phyloP scores from a whole-genome alignment of 2,797 vertebrate genomes.

The Sarcoramphus papa region DNA sequence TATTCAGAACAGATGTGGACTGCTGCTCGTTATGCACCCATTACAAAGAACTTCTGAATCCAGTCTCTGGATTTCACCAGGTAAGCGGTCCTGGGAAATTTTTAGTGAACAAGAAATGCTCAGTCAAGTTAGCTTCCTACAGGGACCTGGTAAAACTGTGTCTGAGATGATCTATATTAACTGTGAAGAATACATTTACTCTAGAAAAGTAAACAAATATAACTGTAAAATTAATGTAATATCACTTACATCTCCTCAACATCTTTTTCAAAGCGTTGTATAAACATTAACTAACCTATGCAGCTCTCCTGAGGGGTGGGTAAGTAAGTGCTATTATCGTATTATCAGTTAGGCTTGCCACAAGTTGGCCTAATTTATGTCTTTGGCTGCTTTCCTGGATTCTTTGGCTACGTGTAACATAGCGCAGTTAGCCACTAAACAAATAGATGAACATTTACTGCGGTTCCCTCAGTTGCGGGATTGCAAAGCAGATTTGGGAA shows the following conservation, averaged over 20 bases:
- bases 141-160: background rate
- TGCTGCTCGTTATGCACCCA: background rate
- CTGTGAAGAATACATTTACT: background rate
- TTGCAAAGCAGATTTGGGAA: slow-evolving; percentile 11
- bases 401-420: slow-evolving; percentile 5
- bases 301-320: slow-evolving; percentile 11
- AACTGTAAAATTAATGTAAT: background rate
- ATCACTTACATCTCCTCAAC: background rate
- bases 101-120: background rate
- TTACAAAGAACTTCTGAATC: background rate
- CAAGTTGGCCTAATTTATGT: slow-evolving; percentile 32
- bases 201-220: slow-evolving; percentile 48
- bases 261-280: slow-evolving; percentile 5
- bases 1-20: background rate
- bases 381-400: slow-evolving; percentile 39
- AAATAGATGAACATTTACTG: slow-evolving; percentile 25
- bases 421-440: background rate
- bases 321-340: slow-evolving; percentile 24
- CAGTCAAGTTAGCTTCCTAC: background rate
- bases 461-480: background rate
- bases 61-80: background rate
- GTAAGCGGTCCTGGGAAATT: background rate
- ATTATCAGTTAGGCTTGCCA: slow-evolving; percentile 33
- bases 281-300: slow-evolving; percentile 50
- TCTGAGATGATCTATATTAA: background rate